phyloP scores from a whole-genome alignment of 2,797 vertebrate species.

The Cygnus olor region DNA sequence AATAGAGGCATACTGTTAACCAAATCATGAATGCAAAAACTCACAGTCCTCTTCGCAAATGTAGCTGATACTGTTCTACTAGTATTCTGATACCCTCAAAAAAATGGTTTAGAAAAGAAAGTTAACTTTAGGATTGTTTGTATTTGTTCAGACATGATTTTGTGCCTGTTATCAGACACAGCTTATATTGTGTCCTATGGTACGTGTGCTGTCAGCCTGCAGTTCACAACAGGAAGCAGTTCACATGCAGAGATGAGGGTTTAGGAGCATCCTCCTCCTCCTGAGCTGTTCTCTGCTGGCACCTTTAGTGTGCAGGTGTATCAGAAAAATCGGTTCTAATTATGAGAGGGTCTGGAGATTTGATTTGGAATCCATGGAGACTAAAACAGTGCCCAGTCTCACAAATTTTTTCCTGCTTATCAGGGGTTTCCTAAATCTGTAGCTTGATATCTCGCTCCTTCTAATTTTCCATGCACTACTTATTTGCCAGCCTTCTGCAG shows the following conservation, averaged over 20 bases:
- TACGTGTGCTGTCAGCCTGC: not conserved
- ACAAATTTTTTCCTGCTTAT: not conserved
- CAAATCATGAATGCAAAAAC: not conserved
- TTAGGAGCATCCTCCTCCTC: not conserved
- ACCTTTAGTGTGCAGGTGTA: not conserved
- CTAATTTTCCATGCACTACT: not conserved
- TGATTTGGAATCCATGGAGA: not conserved
- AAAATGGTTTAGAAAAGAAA: not conserved
- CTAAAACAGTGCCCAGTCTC: not conserved
- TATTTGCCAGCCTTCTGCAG: not conserved
- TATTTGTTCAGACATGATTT: not conserved
- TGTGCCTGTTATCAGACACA: not conserved
- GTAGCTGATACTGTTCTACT: not conserved
- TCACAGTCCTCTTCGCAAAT: not conserved
- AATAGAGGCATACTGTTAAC: not conserved
- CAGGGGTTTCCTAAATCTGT: not conserved
- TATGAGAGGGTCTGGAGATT: not conserved
- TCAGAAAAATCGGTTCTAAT: not conserved
- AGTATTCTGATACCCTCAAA: not conserved
- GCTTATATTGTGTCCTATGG: not conserved
- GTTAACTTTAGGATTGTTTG: not conserved
- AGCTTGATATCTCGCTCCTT: not conserved
- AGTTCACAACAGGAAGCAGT: not conserved
- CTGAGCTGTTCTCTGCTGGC: not conserved
- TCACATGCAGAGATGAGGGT: not conserved